Base-by-base conservation (phyloP, 2,797 vertebrate genomes). In the Amblyraja radiata region DNA sequence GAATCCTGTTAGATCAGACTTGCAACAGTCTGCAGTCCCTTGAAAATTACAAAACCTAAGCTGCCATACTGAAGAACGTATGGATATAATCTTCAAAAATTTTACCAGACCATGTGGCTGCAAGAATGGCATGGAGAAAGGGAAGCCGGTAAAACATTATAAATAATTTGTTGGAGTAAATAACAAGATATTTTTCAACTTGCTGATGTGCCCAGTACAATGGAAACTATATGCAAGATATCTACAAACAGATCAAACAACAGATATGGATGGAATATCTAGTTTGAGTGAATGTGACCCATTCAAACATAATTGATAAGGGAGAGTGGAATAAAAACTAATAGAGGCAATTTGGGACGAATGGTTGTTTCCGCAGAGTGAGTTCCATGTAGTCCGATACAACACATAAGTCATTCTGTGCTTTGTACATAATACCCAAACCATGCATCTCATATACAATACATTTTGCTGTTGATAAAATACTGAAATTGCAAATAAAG, bases 401-500 rank as follows among this genome's bases (percentile, higher is more conserved):
- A 92, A 92, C 39, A 92, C 5, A 28, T n/a, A 74, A 28, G 9
- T 23, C 0, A 74, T 73, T 91, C 32, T 16, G 39, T 88, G 84
- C 61, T 88, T 88, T 16, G 1, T 68, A 18, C 25, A 92, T 58
- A 74, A 92, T 76, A 74, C 39, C 46, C 39, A 92, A 28, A 92
- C 71, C 68, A 74, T 91, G 71, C 90, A 92, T 54, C n/a, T 92
- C 71, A 92, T 71, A 92, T 28, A 54, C 13, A 28, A 74, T 76
- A 54, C 90, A 92, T 92, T 90, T 92, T 76, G 36, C 46, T 76
- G 23, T 74, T 73, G 90, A 74, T 36, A 91, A 91, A 73, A 54
- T 28, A 92, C 90, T 76, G 71, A 58, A 76, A 93, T 94, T 94
- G 94, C 93, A 94, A 95, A 96, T 93, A 81, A 96, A 95, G 94